Base-by-base conservation (phyloP, 2,888 invertebrate genomes). In the Parnassius orleans region DNA sequence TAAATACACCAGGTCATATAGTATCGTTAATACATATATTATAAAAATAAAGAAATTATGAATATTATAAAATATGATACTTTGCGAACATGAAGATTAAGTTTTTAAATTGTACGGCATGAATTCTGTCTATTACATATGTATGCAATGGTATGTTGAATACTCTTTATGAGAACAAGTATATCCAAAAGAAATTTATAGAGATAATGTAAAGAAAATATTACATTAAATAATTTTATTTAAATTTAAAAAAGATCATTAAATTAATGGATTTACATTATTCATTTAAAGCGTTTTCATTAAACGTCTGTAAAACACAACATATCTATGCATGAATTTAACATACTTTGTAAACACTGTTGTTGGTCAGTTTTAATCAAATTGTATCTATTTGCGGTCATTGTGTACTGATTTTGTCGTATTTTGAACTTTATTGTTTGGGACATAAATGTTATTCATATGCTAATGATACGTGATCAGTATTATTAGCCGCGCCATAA, bases 401-500 rank as follows among this genome's bases (percentile, higher is more conserved):
- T 12, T 52, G 19, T 51, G 15, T 10, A n/a, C 1, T 1, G n/a
- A 3, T 1, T 14, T 9, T 15, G 24, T 48, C 48, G 33, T 46
- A 81, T 64, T 76, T 70, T 79, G 50, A 61, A 11, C 60, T 75
- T 66, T 84, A 74, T 75, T 61, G 2, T 60, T 41, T 33, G 53
- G 43, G 33, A 5, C 10, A 51, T 76, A 74, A 68, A 68, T 46
- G 53, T 53, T 51, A n/a, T 58, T 10, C 5, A 14, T 48, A 0
- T 52, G 19, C 1, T 51, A 50, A 64, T 60, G 52, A 62, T 46
- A 52, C 43, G 63, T 63, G 64, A 64, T 59, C 53, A 69, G 66
- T 73, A 65, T 58, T 33, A 60, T 57, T 63, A 66, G 69, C 68
- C 71, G 72, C 72, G 80, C 79, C 81, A 80, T 87, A 87, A 87